Evolutionary conservation across 2,113 vertebrate genomes (phyloP).

Genomic region (Vireo altiloquus): DNA sequence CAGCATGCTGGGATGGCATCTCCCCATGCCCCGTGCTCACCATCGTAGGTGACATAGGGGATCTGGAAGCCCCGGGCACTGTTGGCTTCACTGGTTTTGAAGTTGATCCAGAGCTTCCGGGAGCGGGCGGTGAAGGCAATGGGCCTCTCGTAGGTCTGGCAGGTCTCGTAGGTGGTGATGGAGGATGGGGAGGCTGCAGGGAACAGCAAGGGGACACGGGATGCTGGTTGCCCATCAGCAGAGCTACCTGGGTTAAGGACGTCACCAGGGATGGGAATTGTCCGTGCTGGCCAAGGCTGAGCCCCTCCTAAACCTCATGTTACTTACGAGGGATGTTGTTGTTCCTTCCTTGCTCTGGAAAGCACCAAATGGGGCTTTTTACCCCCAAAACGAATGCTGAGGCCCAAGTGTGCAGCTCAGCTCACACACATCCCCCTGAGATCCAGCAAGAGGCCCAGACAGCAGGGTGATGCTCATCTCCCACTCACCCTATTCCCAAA

Average conservation of each 20-base stretch:
- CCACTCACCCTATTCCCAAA: neutral
- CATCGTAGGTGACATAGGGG: constrained; percentile 95
- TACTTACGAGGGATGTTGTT: neutral
- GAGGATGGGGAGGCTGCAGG: constrained; percentile 89
- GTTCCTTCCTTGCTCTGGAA: neutral
- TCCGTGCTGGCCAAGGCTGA: accelerated
- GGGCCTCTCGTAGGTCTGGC: constrained; percentile 95
- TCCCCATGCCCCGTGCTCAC: constrained; percentile 58
- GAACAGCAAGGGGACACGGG: neutral
- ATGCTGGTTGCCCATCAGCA: neutral
- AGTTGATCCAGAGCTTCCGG: constrained; percentile 95
- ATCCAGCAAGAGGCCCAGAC: accelerated
- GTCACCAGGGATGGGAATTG: neutral
- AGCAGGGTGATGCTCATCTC: accelerated
- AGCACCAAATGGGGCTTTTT: neutral
- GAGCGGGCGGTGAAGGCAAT: constrained; percentile 97
- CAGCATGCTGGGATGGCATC: accelerated
- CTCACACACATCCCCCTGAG: neutral
- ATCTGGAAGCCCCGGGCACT: constrained; percentile 96
- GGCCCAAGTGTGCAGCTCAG: neutral
- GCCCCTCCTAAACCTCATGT: neutral
- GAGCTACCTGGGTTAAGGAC: neutral
- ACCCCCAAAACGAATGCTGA: neutral
- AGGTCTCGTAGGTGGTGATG: constrained; percentile 98
- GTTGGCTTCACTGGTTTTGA: constrained; percentile 96